Evolutionary conservation across 2,888 invertebrate species (phyloP).

Genomic region (Anthrax anthrax): DNA sequence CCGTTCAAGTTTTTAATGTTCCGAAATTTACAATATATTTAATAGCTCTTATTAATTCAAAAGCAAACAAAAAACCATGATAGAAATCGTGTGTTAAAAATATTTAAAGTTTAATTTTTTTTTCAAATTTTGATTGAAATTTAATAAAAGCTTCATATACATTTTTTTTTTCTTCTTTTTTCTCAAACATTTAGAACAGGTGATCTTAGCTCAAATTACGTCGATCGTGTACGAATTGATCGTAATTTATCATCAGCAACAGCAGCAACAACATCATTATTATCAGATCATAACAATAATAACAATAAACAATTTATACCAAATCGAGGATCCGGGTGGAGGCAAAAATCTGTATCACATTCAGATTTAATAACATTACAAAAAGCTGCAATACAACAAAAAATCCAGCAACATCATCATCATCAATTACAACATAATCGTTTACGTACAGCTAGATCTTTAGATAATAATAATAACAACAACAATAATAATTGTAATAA

Average conservation of each 20-base stretch:
- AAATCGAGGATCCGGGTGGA: conserved; percentile 33
- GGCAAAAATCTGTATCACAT: conserved; percentile 36
- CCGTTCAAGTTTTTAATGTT: too few species aligned
- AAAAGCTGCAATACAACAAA: not conserved
- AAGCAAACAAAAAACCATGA: too few species aligned
- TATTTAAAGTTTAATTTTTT: too few species aligned
- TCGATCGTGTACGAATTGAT: conserved; percentile 33
- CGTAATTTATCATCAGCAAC: conserved; percentile 18
- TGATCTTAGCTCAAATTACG: conserved; percentile 33
- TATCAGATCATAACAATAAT: conserved; percentile 4
- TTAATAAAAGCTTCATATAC: too few species aligned
- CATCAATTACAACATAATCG: conserved; percentile 17
- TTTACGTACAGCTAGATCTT: conserved; percentile 28
- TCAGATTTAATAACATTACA: conserved; percentile 38
- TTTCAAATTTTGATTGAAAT: too few species aligned
- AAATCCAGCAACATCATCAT: conserved; percentile 17
- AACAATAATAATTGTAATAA: conserved; percentile 13
- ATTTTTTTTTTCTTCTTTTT: too few species aligned
- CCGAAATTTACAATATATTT: too few species aligned
- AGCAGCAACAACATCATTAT: too few species aligned
- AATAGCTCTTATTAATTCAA: too few species aligned
- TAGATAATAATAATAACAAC: conserved; percentile 22
- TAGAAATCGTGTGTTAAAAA: too few species aligned
- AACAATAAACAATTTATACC: conserved; percentile 20
- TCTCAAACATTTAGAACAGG: too few species aligned